Conservation (phyloP, 2,888 invertebrate species). For the Villa cingulata region DNA sequence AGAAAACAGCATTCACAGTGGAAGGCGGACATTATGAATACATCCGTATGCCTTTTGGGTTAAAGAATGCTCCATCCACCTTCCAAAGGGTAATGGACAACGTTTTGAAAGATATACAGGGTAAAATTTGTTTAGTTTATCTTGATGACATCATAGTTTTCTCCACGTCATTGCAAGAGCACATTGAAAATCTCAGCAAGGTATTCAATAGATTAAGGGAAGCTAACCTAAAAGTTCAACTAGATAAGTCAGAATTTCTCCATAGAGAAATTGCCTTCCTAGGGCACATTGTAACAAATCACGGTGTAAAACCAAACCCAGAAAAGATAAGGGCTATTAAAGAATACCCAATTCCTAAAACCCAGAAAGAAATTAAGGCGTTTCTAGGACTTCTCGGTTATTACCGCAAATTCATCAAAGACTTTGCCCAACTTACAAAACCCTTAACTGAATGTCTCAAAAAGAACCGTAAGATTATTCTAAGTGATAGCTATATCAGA, state of each 20-base stretch:
- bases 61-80: conserved; percentile 30
- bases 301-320: conserved; percentile 17
- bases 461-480: neutral
- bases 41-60: conserved; percentile 25
- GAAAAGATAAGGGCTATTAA: neutral
- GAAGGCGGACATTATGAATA: conserved; percentile 24
- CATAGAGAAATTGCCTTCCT: conserved; percentile 16
- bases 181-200: conserved; percentile 11
- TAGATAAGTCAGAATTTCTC: conserved; percentile 19
- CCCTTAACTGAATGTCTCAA: neutral
- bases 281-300: conserved; percentile 14
- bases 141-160: conserved; percentile 23
- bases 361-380: neutral
- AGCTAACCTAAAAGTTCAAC: conserved; percentile 16
- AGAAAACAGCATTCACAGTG: conserved; percentile 27
- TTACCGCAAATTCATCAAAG: neutral
- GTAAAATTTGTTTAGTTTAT: conserved; percentile 11
- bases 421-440: neutral
- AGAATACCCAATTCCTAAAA: neutral
- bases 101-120: conserved; percentile 23
- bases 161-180: conserved; percentile 12
- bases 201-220: conserved; percentile 13
- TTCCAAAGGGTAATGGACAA: conserved; percentile 30
- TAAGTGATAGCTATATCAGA: neutral
- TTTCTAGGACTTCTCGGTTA: neutral